A percentile compares a stretch with the other conserved stretches of the same genome.
Evolutionary conservation across 2,888 invertebrate genomes (phyloP).

Genomic region (Frankliniella fusca): DNA sequence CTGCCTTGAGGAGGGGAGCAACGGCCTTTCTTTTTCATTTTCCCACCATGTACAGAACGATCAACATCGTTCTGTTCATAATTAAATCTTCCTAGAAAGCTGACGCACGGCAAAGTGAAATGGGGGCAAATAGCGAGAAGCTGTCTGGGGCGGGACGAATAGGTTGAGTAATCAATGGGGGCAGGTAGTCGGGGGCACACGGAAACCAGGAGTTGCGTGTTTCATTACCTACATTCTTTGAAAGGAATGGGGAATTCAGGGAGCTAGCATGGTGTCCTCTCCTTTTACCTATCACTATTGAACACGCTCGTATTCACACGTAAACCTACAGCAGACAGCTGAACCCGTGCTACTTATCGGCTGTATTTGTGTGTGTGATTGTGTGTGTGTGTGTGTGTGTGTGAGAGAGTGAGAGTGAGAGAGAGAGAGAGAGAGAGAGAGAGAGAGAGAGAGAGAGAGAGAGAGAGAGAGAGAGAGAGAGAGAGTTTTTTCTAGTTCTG

Average conservation of each 20-base stretch:
- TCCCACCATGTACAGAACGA: neutral
- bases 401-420: too few species aligned
- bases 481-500: too few species aligned
- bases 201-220: constrained; percentile 8
- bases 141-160: neutral
- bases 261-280: neutral
- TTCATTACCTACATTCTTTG: neutral
- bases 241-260: neutral
- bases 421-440: too few species aligned
- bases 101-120: neutral
- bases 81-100: neutral
- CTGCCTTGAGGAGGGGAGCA: neutral
- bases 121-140: neutral
- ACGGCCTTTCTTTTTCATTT: too few species aligned
- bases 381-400: too few species aligned
- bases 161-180: neutral
- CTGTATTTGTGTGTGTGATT: too few species aligned
- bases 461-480: too few species aligned
- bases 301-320: neutral
- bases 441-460: too few species aligned
- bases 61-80: neutral
- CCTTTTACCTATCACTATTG: neutral
- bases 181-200: neutral
- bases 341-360: too few species aligned
- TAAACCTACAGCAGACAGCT: too few species aligned